These are phyloP conservation scores for Drosophila arizonae DNA, from an alignment of 1,140 invertebrate genomes.

Conservation along the genomic window DNA sequence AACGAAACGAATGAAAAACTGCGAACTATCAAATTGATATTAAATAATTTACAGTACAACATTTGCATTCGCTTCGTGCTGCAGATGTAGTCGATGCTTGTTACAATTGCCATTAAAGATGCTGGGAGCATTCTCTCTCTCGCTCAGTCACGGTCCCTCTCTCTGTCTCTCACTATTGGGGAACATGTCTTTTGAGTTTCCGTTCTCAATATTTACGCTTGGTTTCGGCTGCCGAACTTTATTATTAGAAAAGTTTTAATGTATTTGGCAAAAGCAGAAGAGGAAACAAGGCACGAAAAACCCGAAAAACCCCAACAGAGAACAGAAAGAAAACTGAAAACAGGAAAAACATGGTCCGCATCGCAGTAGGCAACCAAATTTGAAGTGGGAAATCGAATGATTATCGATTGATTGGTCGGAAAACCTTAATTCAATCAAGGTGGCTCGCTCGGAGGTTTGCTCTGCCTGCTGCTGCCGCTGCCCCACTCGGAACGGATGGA, in stretches of 20 bases:
- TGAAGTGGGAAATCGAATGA: slow-evolving; percentile 13
- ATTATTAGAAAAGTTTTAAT: slow-evolving; percentile 79
- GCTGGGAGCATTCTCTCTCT: background rate
- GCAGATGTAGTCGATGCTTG: too few species aligned
- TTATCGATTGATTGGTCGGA: too few species aligned
- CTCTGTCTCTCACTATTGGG: too few species aligned
- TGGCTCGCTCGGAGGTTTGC: slow-evolving; percentile 4
- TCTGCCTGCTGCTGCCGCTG: too few species aligned
- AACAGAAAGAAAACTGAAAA: background rate
- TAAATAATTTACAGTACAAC: background rate
- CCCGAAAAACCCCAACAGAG: background rate
- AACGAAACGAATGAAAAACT: background rate
- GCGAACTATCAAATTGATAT: background rate
- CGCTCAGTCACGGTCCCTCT: too few species aligned
- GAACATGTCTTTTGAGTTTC: slow-evolving; percentile 61
- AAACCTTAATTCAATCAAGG: background rate
- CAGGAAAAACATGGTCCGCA: slow-evolving; percentile 10
- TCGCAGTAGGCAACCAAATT: slow-evolving; percentile 1
- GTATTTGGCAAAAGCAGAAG: slow-evolving; percentile 33
- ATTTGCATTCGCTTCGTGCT: too few species aligned
- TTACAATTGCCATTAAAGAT: slow-evolving; percentile 19
- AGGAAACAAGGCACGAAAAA: slow-evolving; percentile 51
- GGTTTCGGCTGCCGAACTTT: slow-evolving; percentile 64
- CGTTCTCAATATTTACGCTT: slow-evolving; percentile 71
- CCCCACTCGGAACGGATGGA: slow-evolving; percentile 45